Base-by-base conservation (phyloP, 2,113 vertebrate genomes). In the Phyllostomus hastatus region DNA sequence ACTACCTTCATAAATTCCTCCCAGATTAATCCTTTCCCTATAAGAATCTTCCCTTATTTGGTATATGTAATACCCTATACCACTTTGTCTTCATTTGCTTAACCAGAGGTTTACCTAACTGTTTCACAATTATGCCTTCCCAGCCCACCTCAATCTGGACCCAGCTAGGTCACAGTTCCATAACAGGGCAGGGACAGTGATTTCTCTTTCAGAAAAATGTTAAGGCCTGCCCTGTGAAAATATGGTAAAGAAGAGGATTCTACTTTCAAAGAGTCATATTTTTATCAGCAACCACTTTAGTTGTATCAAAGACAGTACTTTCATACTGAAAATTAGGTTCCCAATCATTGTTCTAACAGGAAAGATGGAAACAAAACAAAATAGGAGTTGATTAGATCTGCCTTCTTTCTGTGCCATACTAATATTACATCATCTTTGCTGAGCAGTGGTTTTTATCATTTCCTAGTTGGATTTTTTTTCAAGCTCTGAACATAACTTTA, bases 311-410 rank as follows among this genome's bases (percentile, higher is more conserved):
- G 70, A 57, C 28, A 88, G 35, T 67, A 95, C 31, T 90, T 92
- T 46, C 73, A 35, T 22, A 57, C 14, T 86, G 19, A 91, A 92
- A 94, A 69, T 59, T 72, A 75, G 35, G 78, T 70, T 89, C 67
- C 57, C 54, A 73, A 48, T 50, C 89, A 81, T 6, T 94, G 67
- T 81, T 79, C 82, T 90, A 87, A 96, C 57, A 94, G 61, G 92
- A 90, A 95, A 94, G 28, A 84, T 64, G 66, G 94, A 67, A 92
- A 95, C 28, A 88, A 91, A 88, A 82, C 52, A 67, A 82, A 93
- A 31, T 5, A 69, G 41, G 38, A 73, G 41, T 10, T 89, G 93
- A 93, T 93, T 82, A 82, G 72, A 73, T 89, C 84, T 91, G 82
- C 89, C 79, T 91, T 78, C 76, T 75, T 82, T 91, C 86, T 91